phyloP scores from a whole-genome alignment of 2,113 vertebrate species.

The Sterna hirundo region DNA sequence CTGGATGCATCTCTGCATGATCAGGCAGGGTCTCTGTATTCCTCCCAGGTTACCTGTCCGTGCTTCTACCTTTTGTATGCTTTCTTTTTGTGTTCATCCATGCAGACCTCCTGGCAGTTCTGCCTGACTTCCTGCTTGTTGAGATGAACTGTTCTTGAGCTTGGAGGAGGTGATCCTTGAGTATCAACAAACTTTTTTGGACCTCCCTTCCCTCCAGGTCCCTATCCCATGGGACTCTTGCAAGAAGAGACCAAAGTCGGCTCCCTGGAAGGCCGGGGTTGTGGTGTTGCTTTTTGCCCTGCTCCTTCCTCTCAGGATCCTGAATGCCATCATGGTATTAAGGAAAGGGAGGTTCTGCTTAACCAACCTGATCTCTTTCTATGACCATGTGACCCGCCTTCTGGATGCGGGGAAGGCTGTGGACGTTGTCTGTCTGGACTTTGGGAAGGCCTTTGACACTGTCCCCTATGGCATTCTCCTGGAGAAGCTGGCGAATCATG shows the following conservation, averaged over 20 bases:
- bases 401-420: no score
- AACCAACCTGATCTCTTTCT: no score
- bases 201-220: not conserved
- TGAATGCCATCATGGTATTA: not conserved
- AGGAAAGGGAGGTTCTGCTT: no score
- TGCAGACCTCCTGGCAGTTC: not conserved
- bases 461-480: no score
- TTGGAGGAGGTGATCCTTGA: not conserved
- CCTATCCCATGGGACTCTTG: not conserved
- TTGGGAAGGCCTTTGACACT: no score
- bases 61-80: not conserved
- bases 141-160: not conserved
- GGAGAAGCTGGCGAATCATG: no score
- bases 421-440: no score
- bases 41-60: not conserved
- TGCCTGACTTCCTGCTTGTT: not conserved
- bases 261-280: not conserved
- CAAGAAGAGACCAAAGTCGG: not conserved
- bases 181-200: not conserved
- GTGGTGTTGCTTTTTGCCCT: not conserved
- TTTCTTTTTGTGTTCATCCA: not conserved
- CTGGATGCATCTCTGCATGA: not conserved
- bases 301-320: not conserved
- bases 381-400: no score
- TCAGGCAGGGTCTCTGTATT: not conserved